Evolutionary conservation across 2,797 vertebrate species (phyloP), one percentile per base, ranked within the genome.

Genomic region (Acomys russatus): DNA sequence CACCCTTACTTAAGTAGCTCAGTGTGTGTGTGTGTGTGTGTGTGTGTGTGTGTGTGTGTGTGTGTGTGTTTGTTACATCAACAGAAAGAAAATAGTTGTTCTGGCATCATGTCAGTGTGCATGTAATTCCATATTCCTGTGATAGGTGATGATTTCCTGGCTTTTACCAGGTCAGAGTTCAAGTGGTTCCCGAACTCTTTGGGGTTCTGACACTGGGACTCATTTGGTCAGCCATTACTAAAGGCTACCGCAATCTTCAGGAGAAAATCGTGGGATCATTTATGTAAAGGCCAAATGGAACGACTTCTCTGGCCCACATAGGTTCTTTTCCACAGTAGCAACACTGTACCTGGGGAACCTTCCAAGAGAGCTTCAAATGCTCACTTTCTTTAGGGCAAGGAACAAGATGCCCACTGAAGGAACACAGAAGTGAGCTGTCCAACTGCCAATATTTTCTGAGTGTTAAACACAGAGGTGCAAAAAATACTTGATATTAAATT

Each of bases 401-500:
- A 28, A 23, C 23, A 28, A 54, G 33, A 30, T 44, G 3, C 0
- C 23, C 6, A 0, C 8, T 56, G 23, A 28, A 30, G 63, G 51
- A 33, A 82, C 61, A 90, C 20, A 20, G 30, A 5, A 10, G 79
- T 4, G 83, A 87, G 80, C 76, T 92, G 88, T 17, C 7, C 77
- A 86, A 87, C 61, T 66, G 25, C 59, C 86, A 83, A 82, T 61
- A 87, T 78, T 94, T 73, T 89, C 51, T 86, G 15, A 68, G 51
- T 51, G 22, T 88, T 76, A 96, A 94, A 64, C 22, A 61, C 70
- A 51, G n/a, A 90, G 14, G 7, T 92, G 1, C 38, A 86, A n/a
- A 94, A 51, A 92, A 95, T 84, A 92, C 33, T 80, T 91, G n/a
- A 92, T 71, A 61, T 96, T 66, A 88, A 63, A 85, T 59, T 90